A percentile compares a stretch with the other conserved stretches of the same genome.
Evolutionary conservation across 2,113 vertebrate species (phyloP).

Genomic region (Alouatta palliata): DNA sequence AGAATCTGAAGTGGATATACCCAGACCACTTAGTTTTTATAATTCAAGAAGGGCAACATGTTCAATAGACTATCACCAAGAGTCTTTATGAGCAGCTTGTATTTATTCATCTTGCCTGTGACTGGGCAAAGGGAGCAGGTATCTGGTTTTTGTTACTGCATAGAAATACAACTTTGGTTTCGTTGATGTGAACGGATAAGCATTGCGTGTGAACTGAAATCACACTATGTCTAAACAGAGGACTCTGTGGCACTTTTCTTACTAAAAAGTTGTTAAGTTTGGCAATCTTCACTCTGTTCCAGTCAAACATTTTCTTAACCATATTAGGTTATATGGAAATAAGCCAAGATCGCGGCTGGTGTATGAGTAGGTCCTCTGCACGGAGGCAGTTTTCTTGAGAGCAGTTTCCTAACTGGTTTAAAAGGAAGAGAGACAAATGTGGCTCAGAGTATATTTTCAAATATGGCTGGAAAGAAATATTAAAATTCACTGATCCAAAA

Average conservation of each 20-base stretch:
- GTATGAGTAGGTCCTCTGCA: slow-evolving; percentile 69
- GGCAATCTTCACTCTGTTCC: slow-evolving; percentile 77
- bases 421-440: slow-evolving; percentile 56
- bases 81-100: slow-evolving; percentile 70
- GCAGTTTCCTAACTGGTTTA: slow-evolving; percentile 34
- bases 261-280: slow-evolving; percentile 81
- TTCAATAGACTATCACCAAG: slow-evolving; percentile 14
- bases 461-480: slow-evolving; percentile 54
- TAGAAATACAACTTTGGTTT: slow-evolving; percentile 55
- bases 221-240: slow-evolving; percentile 78
- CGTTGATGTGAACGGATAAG: neutral
- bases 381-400: slow-evolving; percentile 55
- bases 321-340: slow-evolving; percentile 92
- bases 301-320: slow-evolving; percentile 87
- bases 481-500: slow-evolving; percentile 31
- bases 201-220: slow-evolving; percentile 14
- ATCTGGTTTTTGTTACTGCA: slow-evolving; percentile 63
- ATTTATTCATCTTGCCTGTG: slow-evolving; percentile 54
- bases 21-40: slow-evolving; percentile 54
- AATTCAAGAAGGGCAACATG: slow-evolving; percentile 72
- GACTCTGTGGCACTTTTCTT: slow-evolving; percentile 75
- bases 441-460: slow-evolving; percentile 52
- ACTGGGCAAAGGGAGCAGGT: slow-evolving; percentile 41
- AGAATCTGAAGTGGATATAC: neutral
- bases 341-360: slow-evolving; percentile 81